Conservation (phyloP, 2,113 vertebrate genomes). For the Colaptes auratus region DNA sequence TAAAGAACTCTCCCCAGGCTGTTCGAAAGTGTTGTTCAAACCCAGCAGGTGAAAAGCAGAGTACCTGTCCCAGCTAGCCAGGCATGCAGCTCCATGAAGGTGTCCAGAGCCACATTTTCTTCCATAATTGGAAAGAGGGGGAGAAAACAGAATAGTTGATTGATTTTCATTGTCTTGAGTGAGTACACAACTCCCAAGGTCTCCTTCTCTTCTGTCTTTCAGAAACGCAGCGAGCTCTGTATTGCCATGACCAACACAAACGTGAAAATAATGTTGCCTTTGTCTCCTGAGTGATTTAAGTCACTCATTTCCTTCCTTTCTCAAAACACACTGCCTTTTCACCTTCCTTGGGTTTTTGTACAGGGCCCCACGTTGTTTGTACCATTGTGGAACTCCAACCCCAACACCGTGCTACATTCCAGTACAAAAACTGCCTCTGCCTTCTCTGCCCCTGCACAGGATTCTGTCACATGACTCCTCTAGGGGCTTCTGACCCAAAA, state of each 20-base stretch:
- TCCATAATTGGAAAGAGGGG: not conserved
- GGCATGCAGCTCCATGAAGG: fast-evolving
- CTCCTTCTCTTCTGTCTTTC: not conserved
- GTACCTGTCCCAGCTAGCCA: not conserved
- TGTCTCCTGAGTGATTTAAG: not conserved
- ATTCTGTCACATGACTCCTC: not conserved
- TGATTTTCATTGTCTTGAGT: not conserved
- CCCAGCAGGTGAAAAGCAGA: not conserved
- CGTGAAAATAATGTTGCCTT: fast-evolving
- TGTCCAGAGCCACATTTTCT: not conserved
- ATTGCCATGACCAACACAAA: not conserved
- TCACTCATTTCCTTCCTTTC: not conserved
- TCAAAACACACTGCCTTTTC: not conserved
- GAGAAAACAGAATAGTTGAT: not conserved
- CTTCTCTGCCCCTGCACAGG: not conserved
- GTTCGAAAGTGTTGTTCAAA: not conserved
- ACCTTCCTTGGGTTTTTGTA: not conserved
- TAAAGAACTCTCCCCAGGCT: not conserved
- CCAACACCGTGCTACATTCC: not conserved
- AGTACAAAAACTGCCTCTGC: constrained; percentile 13
- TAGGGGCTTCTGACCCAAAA: not conserved
- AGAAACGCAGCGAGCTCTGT: fast-evolving
- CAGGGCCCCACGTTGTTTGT: not conserved
- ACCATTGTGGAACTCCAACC: not conserved
- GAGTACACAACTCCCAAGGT: not conserved